Evolutionary conservation across 1,140 invertebrate species (phyloP).

Genomic region (Oreohelix idahoensis): DNA sequence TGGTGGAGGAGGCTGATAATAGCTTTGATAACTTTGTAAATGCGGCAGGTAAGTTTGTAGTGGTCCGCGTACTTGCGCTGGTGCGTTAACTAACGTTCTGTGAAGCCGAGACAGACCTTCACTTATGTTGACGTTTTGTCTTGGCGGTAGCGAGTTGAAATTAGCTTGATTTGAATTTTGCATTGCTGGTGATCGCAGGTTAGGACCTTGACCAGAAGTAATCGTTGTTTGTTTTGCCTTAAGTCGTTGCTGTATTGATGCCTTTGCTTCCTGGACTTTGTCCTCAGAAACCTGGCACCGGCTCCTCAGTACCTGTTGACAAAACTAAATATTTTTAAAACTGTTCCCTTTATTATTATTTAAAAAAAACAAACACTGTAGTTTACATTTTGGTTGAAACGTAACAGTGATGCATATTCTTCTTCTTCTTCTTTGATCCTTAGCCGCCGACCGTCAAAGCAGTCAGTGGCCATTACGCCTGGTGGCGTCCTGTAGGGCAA

Average conservation of each 20-base stretch:
- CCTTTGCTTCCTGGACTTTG: background rate
- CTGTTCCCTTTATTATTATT: no score
- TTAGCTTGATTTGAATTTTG: background rate
- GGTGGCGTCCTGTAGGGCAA: no score
- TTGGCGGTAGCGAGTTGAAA: background rate
- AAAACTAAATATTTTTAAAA: no score
- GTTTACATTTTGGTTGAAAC: no score
- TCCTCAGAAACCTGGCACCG: constrained; percentile 7
- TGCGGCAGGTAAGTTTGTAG: background rate
- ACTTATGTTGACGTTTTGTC: background rate
- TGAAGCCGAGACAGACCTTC: background rate
- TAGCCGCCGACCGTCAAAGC: no score
- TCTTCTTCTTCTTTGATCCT: no score
- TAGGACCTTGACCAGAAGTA: no score
- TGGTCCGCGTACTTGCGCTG: background rate
- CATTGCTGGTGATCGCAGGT: background rate
- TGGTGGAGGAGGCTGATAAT: background rate
- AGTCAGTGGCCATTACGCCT: no score
- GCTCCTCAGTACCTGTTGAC: constrained; percentile 23
- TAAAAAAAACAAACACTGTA: no score
- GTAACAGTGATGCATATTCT: no score
- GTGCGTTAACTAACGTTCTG: background rate
- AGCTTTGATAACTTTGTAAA: background rate
- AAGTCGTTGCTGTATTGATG: background rate
- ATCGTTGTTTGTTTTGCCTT: background rate